These are phyloP conservation scores for Cydia splendana DNA, from an alignment of 1,140 invertebrate genomes.

Conservation along the genomic window DNA sequence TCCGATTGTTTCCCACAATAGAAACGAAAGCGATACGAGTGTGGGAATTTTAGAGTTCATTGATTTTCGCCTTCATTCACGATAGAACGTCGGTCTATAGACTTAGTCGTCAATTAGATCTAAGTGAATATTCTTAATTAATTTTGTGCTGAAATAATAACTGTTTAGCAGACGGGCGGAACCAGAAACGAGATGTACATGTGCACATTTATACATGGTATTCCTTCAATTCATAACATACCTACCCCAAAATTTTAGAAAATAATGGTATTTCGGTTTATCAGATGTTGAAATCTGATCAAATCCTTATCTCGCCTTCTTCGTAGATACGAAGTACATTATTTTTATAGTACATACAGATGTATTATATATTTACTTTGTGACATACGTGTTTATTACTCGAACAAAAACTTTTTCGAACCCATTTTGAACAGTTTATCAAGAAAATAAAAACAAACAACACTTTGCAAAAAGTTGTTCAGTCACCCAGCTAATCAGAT, in stretches of 20 bases:
- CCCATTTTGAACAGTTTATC: not conserved
- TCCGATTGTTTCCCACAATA: constrained; percentile 11
- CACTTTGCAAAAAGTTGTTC: not conserved
- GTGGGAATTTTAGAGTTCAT: constrained; percentile 19
- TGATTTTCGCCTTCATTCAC: constrained; percentile 13
- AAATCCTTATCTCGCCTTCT: too few relatives aligned
- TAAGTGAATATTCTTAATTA: not conserved
- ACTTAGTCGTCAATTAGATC: not conserved
- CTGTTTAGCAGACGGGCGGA: not conserved
- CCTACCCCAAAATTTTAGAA: too few relatives aligned
- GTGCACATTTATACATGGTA: not conserved
- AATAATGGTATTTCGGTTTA: too few relatives aligned
- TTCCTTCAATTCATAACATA: too few relatives aligned
- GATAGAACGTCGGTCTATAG: not conserved
- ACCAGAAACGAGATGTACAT: not conserved
- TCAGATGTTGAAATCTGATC: too few relatives aligned
- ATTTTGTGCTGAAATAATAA: not conserved
- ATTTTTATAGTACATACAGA: too few relatives aligned
- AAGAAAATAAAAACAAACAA: not conserved
- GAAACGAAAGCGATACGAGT: constrained; percentile 16
- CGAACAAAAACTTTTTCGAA: not conserved
- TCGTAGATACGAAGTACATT: too few relatives aligned
- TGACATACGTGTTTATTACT: too few relatives aligned
- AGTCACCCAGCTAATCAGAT: constrained; percentile 14
- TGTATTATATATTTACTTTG: too few relatives aligned